Conservation (phyloP, 2,113 vertebrate species). For the Pelusios castaneus region DNA sequence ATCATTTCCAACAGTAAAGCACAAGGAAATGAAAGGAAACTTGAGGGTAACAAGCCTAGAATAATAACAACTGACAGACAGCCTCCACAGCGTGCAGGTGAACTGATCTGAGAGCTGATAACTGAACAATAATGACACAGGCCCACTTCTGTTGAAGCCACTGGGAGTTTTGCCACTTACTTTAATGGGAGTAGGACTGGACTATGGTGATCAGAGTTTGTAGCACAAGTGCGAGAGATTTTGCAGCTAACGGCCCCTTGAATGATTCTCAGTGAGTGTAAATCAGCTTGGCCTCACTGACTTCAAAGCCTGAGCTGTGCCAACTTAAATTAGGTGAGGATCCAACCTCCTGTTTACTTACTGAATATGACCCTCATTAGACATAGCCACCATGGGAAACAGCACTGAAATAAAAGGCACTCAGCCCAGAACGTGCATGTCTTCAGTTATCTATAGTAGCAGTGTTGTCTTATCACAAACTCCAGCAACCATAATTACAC, state of each 20-base stretch:
- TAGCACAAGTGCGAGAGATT: slow-evolving; percentile 9
- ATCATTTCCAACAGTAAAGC: slow-evolving; percentile 11
- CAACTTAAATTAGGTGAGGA: neutral
- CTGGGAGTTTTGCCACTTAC: neutral
- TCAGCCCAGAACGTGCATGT: neutral
- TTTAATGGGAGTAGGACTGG: neutral
- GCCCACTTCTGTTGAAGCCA: slow-evolving; percentile 17
- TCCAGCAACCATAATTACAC: neutral
- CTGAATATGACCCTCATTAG: neutral
- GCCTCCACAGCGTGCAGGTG: neutral
- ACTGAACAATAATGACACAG: neutral
- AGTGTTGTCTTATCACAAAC: neutral
- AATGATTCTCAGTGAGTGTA: slow-evolving; percentile 13
- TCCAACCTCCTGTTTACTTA: neutral
- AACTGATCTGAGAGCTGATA: neutral
- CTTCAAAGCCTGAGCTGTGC: slow-evolving; percentile 6
- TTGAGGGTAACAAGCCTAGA: neutral
- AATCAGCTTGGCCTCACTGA: slow-evolving; percentile 13
- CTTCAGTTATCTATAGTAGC: neutral
- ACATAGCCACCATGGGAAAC: neutral
- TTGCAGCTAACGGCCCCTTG: slow-evolving; percentile 6
- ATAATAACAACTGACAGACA: slow-evolving; percentile 35
- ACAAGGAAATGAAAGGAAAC: slow-evolving; percentile 32
- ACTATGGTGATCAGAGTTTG: neutral
- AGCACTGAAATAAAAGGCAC: neutral